Evolutionary conservation across 2,797 vertebrate genomes (phyloP).

Genomic region (Clarias laeviceps): DNA sequence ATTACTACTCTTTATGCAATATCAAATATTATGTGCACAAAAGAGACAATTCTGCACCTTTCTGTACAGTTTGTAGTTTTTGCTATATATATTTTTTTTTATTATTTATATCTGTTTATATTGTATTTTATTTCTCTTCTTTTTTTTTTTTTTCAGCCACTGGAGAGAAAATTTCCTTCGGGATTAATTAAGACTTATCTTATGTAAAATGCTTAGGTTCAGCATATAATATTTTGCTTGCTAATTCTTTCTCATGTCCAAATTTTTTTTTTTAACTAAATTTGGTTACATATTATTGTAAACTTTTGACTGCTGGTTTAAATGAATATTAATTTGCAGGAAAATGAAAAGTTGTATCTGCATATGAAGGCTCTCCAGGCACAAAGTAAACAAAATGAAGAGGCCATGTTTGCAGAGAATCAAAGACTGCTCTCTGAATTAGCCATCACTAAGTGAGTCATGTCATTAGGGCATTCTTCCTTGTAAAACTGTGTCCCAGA

Average conservation of each 20-base stretch:
- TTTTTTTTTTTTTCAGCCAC: no score
- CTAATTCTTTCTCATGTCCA: not conserved
- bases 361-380: slow-evolving; percentile 87
- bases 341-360: slow-evolving; percentile 89
- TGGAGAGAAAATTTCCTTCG: no score
- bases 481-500: not conserved
- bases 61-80: no score
- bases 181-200: no score
- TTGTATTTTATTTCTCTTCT: no score
- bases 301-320: slow-evolving; percentile 7
- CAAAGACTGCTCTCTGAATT: slow-evolving; percentile 83
- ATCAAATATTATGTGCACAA: no score
- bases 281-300: not conserved
- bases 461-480: not conserved
- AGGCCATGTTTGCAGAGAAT: slow-evolving; percentile 90
- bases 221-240: not conserved
- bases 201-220: not conserved
- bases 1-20: no score
- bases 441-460: slow-evolving; percentile 77
- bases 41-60: no score
- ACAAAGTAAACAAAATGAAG: slow-evolving; percentile 83
- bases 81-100: no score
- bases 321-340: slow-evolving; percentile 70
- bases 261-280: not conserved
- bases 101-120: no score